phyloP scores from a whole-genome alignment of 2,888 invertebrate species.

The Brenthis ino region DNA sequence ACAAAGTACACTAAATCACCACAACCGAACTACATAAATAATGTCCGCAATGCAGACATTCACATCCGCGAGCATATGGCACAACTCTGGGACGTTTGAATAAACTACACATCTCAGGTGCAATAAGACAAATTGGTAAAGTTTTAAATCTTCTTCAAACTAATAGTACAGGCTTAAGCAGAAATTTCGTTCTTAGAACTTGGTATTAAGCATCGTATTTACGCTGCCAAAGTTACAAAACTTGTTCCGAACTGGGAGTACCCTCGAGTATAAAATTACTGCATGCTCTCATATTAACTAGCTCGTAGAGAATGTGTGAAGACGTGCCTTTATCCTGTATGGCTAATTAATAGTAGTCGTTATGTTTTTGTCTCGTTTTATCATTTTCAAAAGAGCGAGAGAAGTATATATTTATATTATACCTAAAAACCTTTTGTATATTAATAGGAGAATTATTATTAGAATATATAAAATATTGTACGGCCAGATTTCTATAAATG shows the following conservation, averaged over 20 bases:
- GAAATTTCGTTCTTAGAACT: conserved; percentile 35
- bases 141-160: conserved; percentile 36
- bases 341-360: neutral
- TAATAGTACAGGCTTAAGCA: conserved; percentile 36
- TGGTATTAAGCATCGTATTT: conserved; percentile 35
- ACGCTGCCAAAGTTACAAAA: conserved; percentile 33
- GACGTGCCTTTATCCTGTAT: conserved; percentile 11
- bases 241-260: conserved; percentile 30
- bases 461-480: too few species aligned
- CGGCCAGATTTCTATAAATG: too few species aligned
- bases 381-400: neutral
- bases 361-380: too few species aligned
- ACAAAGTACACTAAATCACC: neutral
- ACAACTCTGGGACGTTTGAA: conserved; percentile 12
- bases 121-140: conserved; percentile 37
- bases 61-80: neutral
- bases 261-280: conserved; percentile 22
- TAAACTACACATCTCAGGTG: conserved; percentile 31
- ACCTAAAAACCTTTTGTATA: too few species aligned
- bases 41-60: conserved; percentile 10
- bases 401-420: neutral
- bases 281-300: conserved; percentile 27
- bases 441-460: too few species aligned
- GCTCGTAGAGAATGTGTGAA: conserved; percentile 20
- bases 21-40: neutral